phyloP scores from a whole-genome alignment of 2,113 vertebrate genomes.

The Thermophis baileyi region DNA sequence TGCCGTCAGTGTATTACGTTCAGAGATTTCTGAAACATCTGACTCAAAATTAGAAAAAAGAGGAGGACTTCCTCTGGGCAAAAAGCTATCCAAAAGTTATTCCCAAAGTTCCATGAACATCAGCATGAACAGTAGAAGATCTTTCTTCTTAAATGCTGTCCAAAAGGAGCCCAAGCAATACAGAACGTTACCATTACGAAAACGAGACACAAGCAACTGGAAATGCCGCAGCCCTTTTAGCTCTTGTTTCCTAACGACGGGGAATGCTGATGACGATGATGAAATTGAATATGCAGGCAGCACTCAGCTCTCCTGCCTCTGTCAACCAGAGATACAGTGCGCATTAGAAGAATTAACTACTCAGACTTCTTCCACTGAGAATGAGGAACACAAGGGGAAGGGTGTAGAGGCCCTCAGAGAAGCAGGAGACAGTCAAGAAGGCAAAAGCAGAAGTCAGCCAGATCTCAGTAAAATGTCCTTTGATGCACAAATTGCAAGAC shows the following conservation, averaged over 20 bases:
- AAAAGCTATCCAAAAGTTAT: constrained; percentile 82
- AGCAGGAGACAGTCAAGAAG: constrained; percentile 58
- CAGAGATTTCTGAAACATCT: constrained; percentile 65
- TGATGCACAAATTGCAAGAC: constrained; percentile 72
- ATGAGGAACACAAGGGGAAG: constrained; percentile 52
- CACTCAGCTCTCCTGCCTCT: constrained; percentile 62
- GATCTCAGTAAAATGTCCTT: constrained; percentile 75
- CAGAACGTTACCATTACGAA: constrained; percentile 75
- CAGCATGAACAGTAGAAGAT: constrained; percentile 67
- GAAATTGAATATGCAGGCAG: constrained; percentile 70
- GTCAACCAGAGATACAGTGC: constrained; percentile 39
- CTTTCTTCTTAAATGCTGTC: constrained; percentile 59
- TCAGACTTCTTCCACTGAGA: constrained; percentile 38
- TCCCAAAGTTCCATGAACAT: constrained; percentile 79
- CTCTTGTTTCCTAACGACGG: constrained; percentile 83
- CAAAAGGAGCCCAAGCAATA: constrained; percentile 83
- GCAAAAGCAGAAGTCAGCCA: constrained; percentile 56
- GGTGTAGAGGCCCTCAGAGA: constrained; percentile 52
- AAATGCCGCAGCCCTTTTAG: constrained; percentile 82
- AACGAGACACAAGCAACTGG: constrained; percentile 76
- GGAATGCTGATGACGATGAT: constrained; percentile 74
- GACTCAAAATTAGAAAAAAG: constrained; percentile 70
- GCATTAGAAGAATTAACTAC: constrained; percentile 39
- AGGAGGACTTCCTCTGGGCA: constrained; percentile 72
- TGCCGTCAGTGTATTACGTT: constrained; percentile 68